Evolutionary conservation across 35 echinoderm and acorn worm species (phyloP).

Genomic region (Ophioderma brevispina): DNA sequence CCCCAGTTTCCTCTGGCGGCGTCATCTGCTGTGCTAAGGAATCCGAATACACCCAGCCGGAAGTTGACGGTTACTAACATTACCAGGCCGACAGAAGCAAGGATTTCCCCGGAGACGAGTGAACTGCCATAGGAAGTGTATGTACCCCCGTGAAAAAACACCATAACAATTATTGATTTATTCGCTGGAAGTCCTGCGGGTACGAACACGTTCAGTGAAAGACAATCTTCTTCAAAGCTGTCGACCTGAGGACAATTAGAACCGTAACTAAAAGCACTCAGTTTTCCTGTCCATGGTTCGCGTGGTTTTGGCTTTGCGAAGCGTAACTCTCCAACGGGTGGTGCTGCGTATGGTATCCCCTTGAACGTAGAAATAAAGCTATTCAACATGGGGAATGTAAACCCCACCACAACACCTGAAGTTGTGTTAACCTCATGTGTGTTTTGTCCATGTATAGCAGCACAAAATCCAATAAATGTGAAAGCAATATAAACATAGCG

Average conservation of each 20-base stretch:
- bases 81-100: constrained; percentile 35
- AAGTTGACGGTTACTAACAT: constrained; percentile 58
- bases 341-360: constrained; percentile 29
- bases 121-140: not conserved
- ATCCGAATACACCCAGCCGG: constrained; percentile 52
- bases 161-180: constrained; percentile 2
- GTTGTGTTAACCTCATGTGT: not conserved
- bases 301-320: not conserved
- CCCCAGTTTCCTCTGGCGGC: constrained; percentile 35
- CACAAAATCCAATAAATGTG: too few relatives aligned
- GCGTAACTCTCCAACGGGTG: constrained; percentile 31
- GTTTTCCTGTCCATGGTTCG: not conserved
- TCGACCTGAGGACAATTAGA: not conserved
- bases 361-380: not conserved
- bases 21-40: constrained; percentile 50
- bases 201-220: constrained; percentile 23
- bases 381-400: too few relatives aligned
- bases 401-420: not conserved
- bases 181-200: not conserved
- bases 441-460: too few relatives aligned
- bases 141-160: constrained; percentile 22
- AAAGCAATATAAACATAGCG: too few relatives aligned
- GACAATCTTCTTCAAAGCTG: constrained; percentile 17
- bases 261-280: not conserved
- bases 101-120: not conserved